Conservation (phyloP, 1,140 invertebrate genomes). For the Drosophila hydei region DNA sequence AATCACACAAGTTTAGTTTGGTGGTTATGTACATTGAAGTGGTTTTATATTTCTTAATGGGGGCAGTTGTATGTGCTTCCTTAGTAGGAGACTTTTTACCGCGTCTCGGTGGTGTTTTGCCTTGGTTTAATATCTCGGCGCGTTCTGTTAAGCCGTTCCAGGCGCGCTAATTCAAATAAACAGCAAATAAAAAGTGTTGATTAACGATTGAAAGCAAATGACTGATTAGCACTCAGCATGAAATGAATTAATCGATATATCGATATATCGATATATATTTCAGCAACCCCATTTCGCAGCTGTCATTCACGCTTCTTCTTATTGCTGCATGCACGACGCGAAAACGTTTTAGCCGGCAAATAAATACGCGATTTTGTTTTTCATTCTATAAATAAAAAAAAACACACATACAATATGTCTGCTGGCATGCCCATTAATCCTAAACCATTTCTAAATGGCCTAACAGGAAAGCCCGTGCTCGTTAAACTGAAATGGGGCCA, state of each 20-base stretch:
- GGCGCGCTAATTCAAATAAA: slow-evolving; percentile 66
- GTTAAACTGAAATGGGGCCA: slow-evolving; percentile 99
- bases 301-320: slow-evolving; percentile 47
- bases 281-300: slow-evolving; percentile 12
- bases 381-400: slow-evolving; percentile 33
- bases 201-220: neutral
- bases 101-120: slow-evolving; percentile 61
- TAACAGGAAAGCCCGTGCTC: slow-evolving; percentile 98
- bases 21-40: slow-evolving; percentile 84
- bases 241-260: neutral
- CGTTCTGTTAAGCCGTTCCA: slow-evolving; percentile 84
- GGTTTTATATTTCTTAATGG: slow-evolving; percentile 84
- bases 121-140: slow-evolving; percentile 64
- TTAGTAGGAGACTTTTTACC: slow-evolving; percentile 46
- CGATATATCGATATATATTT: neutral
- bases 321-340: slow-evolving; percentile 35
- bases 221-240: too few relatives aligned
- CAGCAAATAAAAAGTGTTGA: slow-evolving; percentile 9
- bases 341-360: slow-evolving; percentile 63
- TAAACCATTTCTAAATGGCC: slow-evolving; percentile 98
- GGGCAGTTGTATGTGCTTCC: neutral
- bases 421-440: slow-evolving; percentile 98
- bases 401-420: slow-evolving; percentile 85
- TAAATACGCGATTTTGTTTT: slow-evolving; percentile 28
- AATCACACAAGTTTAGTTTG: slow-evolving; percentile 84